Percentiles rank a stretch among this genome's conserved stretches.
Conservation (phyloP, 2,888 invertebrate species). For the Scaptomyza flava region DNA sequence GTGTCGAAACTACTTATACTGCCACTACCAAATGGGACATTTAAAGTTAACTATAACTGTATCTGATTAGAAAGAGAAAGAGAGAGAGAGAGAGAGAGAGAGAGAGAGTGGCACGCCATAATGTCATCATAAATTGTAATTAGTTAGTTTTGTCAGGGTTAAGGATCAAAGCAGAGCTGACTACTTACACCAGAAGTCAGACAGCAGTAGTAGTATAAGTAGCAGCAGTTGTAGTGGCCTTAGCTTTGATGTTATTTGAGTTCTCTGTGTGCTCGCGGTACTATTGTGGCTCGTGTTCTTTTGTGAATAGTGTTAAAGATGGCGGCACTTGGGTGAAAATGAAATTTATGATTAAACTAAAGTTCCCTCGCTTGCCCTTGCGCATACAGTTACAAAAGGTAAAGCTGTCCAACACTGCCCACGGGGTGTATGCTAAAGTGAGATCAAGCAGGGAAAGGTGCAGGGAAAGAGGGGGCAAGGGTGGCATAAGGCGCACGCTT, state of each 20-base stretch:
- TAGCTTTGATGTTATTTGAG: slow-evolving; percentile 1
- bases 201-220: background rate
- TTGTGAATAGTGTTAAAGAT: slow-evolving; percentile 33
- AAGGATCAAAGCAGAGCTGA: slow-evolving; percentile 36
- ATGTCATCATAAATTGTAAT: slow-evolving; percentile 78
- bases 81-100: no score
- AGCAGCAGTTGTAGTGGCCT: background rate
- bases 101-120: slow-evolving; percentile 69
- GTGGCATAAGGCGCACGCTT: slow-evolving; percentile 11
- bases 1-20: slow-evolving; percentile 33
- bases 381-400: slow-evolving; percentile 60
- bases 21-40: no score
- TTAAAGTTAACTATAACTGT: background rate
- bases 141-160: slow-evolving; percentile 65
- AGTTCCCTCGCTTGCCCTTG: slow-evolving; percentile 39
- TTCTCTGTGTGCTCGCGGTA: background rate
- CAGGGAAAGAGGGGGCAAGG: background rate
- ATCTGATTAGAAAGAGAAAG: slow-evolving; percentile 53
- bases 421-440: slow-evolving; percentile 67
- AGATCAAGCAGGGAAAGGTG: slow-evolving; percentile 38
- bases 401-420: slow-evolving; percentile 46
- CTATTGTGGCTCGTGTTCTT: slow-evolving; percentile 24
- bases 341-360: slow-evolving; percentile 76
- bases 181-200: slow-evolving; percentile 3
- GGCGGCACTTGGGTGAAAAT: slow-evolving; percentile 54